Evolutionary conservation across 2,888 invertebrate genomes (phyloP).

Genomic region (Ephialtes manifestator): DNA sequence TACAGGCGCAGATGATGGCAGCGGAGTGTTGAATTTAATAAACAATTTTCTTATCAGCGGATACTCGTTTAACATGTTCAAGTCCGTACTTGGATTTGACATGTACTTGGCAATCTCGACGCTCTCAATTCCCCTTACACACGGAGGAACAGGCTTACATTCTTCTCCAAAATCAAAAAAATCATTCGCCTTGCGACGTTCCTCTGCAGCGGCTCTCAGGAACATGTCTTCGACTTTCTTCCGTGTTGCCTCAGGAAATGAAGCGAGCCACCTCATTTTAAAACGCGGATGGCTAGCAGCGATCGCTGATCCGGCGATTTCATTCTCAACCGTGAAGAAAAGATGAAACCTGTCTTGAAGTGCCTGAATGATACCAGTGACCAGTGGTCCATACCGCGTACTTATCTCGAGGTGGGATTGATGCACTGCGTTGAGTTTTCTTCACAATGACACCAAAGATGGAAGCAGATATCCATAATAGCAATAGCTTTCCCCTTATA

Average conservation of each 20-base stretch:
- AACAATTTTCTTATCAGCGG: constrained; percentile 35
- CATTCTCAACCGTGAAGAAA: constrained; percentile 22
- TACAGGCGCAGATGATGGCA: constrained; percentile 62
- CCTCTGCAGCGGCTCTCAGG: neutral
- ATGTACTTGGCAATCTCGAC: constrained; percentile 35
- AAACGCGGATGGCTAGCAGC: constrained; percentile 38
- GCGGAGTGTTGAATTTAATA: constrained; percentile 49
- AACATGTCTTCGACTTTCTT: constrained; percentile 4
- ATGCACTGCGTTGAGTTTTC: constrained; percentile 45
- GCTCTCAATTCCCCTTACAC: neutral
- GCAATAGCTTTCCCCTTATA: constrained; percentile 44
- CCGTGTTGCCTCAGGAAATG: constrained; percentile 10
- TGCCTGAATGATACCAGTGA: neutral
- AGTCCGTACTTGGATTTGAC: constrained; percentile 27
- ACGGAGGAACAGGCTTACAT: neutral
- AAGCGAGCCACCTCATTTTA: constrained; percentile 24
- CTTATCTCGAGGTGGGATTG: neutral
- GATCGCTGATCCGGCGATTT: constrained; percentile 35
- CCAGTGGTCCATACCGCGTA: constrained; percentile 30
- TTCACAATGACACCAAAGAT: constrained; percentile 48
- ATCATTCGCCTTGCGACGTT: constrained; percentile 1
- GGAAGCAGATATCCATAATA: constrained; percentile 58
- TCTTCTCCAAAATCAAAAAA: constrained; percentile 23
- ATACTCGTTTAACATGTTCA: constrained; percentile 4
- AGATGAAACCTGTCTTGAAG: constrained; percentile 18